Conservation (phyloP, 2,113 vertebrate species). For the Hippocampus zosterae region DNA sequence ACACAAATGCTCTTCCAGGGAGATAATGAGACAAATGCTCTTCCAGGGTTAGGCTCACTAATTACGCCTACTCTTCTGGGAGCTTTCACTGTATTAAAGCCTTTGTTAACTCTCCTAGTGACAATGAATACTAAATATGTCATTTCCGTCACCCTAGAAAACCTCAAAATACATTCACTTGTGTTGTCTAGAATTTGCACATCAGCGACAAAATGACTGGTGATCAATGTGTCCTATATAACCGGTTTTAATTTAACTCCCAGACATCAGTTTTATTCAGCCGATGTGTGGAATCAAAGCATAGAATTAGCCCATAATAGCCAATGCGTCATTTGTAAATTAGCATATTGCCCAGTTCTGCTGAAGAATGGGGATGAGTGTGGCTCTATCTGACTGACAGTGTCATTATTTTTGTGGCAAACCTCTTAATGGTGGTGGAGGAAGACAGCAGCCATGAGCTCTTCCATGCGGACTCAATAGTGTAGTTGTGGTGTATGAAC, state of each 20-base stretch:
- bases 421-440: not conserved
- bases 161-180: not conserved
- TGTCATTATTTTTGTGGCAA: not conserved
- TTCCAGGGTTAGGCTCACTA: conserved; percentile 26
- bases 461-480: not conserved
- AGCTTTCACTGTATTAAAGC: conserved; percentile 39
- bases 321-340: not conserved
- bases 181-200: not conserved
- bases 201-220: not conserved
- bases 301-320: not conserved
- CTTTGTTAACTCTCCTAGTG: conserved; percentile 21
- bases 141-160: not conserved
- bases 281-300: not conserved
- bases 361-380: not conserved
- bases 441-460: not conserved
- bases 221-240: conserved; percentile 31
- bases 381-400: not conserved
- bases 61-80: conserved; percentile 38
- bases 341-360: not conserved
- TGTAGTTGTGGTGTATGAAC: not conserved
- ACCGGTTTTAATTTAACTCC: conserved; percentile 24
- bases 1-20: conserved; percentile 39
- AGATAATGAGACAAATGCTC: conserved; percentile 48
- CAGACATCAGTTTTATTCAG: not conserved
- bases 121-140: conserved; percentile 10